phyloP scores from a whole-genome alignment of 2,888 invertebrate species.

The Falcaria lacertinaria region DNA sequence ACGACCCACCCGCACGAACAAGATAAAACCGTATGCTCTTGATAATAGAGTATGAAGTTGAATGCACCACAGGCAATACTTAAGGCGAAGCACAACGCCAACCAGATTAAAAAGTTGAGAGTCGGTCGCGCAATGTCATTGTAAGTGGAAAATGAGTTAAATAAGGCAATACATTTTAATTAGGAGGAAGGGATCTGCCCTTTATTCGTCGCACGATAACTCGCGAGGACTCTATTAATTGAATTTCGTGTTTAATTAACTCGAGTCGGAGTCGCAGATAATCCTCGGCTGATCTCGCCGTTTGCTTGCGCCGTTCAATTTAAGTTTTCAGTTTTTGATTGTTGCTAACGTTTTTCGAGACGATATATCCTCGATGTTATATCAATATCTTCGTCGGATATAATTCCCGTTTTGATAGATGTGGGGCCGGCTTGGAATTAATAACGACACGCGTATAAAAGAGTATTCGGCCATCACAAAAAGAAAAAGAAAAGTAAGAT shows the following conservation, averaged over 20 bases:
- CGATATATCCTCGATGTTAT: conserved; percentile 6
- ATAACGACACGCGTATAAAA: too few relatives aligned
- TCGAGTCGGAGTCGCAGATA: conserved; percentile 60
- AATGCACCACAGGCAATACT: conserved; percentile 20
- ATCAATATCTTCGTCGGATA: too few relatives aligned
- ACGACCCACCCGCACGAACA: conserved; percentile 32
- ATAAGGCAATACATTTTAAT: conserved; percentile 80
- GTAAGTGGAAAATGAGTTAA: conserved; percentile 79
- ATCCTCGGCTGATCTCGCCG: conserved; percentile 59
- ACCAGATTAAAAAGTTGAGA: conserved; percentile 77
- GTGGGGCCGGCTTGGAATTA: too few relatives aligned
- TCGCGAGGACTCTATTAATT: conserved; percentile 74
- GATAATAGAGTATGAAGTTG: conserved; percentile 17
- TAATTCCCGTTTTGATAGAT: too few relatives aligned
- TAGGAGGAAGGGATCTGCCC: conserved; percentile 73
- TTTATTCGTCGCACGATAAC: conserved; percentile 76
- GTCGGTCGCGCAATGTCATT: conserved; percentile 75
- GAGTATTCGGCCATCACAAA: too few relatives aligned
- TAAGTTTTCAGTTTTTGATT: conserved; percentile 54
- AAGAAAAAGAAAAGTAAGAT: too few relatives aligned
- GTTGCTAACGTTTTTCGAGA: conserved; percentile 33
- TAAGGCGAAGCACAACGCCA: conserved; percentile 57
- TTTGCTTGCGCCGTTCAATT: conserved; percentile 46
- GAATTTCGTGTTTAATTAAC: conserved; percentile 80
- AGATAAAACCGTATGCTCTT: conserved; percentile 22